Evolutionary conservation across 2,888 invertebrate species (phyloP), one percentile per base, ranked within the genome.

Genomic region (Quadroppia sp.): DNA sequence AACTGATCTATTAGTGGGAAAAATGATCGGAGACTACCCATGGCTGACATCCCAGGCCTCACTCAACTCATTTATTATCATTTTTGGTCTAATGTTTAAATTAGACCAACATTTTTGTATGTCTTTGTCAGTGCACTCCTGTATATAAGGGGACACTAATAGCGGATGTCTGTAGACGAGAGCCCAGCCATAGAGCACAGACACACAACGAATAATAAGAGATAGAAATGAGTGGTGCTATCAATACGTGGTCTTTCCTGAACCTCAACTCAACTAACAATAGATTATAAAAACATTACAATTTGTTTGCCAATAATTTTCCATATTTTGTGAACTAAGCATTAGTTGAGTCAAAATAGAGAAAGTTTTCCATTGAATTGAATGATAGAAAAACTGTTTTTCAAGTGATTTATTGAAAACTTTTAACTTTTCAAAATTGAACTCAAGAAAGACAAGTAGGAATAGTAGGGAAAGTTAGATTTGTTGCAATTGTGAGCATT

Each of bases 211-310:
- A 64, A 36, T 4, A 13, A 36, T 11, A 11, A 30, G 50, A 50
- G 50, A 50, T 9, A 50, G 50, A 4, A 20, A 50, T 50, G 50
- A 50, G 20, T 50, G 15, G 50, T 23, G 20, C 17, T 36, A 64
- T 64, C 36, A 64, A 64, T 64, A 64, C 40, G 40, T 64, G 64
- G 20, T 64, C 64, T 64, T 64, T 64, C 64, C 64, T 64, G 64
- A 32, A 20, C 64, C 7, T 13, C 32, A 11, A 64, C 64, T 64
- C 30, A 20, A 64, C 40, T n/a, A 17, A 56, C 64, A 64, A 64
- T 64, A 64, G 32, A 36, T 40, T 64, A 64, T 64, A 1, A 61
- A 40, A 64, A 40, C 36, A 32, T 64, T 30, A 56, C 56, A 36
- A 64, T 64, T 64, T 64, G 40, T 64, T 32, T 13, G 40, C 9